Evolutionary conservation across 2,797 vertebrate genomes (phyloP).

Genomic region (Vipera ursinii): DNA sequence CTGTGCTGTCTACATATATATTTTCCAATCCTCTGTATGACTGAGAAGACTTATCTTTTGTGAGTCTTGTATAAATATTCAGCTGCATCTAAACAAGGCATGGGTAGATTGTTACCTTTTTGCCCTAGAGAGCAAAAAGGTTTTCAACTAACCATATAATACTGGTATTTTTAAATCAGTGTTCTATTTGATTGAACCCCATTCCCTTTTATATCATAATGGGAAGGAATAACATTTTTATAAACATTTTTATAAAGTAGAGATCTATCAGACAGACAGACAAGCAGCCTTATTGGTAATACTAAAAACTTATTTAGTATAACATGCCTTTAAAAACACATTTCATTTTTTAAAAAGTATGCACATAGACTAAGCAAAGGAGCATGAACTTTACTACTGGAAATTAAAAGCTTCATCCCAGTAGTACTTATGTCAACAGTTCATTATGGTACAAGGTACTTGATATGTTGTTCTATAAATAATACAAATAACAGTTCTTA

Average conservation of each 20-base stretch:
- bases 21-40: background rate
- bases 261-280: background rate
- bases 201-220: background rate
- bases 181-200: background rate
- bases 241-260: background rate
- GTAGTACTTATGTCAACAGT: slow-evolving; percentile 56
- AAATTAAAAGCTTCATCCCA: slow-evolving; percentile 44
- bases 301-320: slow-evolving; percentile 15
- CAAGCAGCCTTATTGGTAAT: background rate
- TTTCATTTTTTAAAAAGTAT: background rate
- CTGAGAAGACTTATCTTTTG: background rate
- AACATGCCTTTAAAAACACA: background rate
- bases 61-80: background rate
- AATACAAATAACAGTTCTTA: slow-evolving; percentile 32
- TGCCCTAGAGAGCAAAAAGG: background rate
- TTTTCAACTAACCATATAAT: background rate
- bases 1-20: background rate
- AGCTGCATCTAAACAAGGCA: background rate
- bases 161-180: background rate
- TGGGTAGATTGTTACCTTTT: background rate
- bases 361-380: slow-evolving; percentile 18
- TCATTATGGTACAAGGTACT: slow-evolving; percentile 48
- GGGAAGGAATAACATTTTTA: background rate
- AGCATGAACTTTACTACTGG: slow-evolving; percentile 30
- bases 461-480: slow-evolving; percentile 33